Conservation (phyloP, 2,888 invertebrate species). For the Eupelmus urozonus region DNA sequence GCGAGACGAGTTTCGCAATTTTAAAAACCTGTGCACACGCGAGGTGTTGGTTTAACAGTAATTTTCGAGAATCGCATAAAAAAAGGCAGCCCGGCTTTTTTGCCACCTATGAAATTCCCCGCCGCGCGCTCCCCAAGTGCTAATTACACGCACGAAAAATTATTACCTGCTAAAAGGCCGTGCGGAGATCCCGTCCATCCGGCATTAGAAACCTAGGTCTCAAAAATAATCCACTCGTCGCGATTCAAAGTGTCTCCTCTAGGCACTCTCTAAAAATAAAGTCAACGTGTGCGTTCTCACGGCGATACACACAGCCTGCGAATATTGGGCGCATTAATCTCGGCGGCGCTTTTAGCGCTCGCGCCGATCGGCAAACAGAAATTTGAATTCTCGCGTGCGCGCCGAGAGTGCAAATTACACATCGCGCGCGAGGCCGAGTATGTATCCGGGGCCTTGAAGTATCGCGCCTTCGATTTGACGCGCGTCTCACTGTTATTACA, state of each 20-base stretch:
- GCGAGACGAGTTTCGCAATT: not conserved
- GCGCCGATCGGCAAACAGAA: constrained; percentile 34
- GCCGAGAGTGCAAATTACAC: constrained; percentile 43
- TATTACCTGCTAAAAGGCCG: constrained; percentile 48
- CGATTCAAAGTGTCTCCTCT: not conserved
- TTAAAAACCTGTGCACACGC: not conserved
- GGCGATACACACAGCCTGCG: not conserved
- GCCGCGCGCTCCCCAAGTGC: constrained; percentile 1
- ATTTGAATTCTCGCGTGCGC: constrained; percentile 3
- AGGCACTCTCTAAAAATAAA: not conserved
- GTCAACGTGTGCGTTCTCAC: not conserved
- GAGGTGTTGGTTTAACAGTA: constrained; percentile 20
- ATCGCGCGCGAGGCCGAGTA: constrained; percentile 9
- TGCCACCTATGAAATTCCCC: not conserved
- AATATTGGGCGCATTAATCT: not conserved
- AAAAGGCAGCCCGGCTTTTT: constrained; percentile 7
- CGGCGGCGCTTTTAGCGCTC: not conserved
- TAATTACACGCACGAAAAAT: constrained; percentile 46
- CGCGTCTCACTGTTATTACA: too few species aligned
- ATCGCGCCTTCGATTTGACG: too few species aligned
- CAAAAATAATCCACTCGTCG: not conserved
- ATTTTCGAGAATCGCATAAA: not conserved
- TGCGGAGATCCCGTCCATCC: not conserved
- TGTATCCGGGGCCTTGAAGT: too few species aligned
- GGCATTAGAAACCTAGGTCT: constrained; percentile 3